phyloP scores from a whole-genome alignment of 2,797 vertebrate genomes.

The Limnodromus scolopaceus region DNA sequence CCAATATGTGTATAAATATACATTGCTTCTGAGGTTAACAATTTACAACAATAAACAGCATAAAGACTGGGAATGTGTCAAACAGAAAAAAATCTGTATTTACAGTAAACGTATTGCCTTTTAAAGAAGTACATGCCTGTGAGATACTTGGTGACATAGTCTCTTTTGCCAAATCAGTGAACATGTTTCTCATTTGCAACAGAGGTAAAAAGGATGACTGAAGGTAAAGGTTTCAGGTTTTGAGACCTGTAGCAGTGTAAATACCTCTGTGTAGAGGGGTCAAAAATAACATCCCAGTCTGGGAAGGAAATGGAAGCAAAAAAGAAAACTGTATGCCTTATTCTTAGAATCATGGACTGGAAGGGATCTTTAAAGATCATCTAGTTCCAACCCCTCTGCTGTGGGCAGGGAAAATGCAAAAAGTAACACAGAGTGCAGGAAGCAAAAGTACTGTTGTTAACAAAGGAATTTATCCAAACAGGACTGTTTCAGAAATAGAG shows the following conservation, averaged over 20 bases:
- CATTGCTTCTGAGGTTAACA: neutral
- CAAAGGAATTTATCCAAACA: neutral
- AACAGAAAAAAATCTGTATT: neutral
- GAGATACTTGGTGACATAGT: neutral
- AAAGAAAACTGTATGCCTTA: neutral
- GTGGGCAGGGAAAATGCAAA: neutral
- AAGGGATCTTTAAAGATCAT: neutral
- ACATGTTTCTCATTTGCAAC: neutral
- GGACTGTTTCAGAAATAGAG: neutral
- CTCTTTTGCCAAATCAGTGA: neutral
- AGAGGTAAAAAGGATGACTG: neutral
- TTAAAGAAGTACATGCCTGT: neutral
- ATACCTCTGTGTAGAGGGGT: neutral
- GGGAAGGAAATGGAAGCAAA: neutral
- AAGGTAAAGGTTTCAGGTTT: neutral
- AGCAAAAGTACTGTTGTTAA: neutral
- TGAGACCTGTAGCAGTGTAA: neutral
- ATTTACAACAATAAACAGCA: neutral
- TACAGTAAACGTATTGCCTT: neutral
- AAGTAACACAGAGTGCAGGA: fast-evolving
- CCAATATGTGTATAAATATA: neutral
- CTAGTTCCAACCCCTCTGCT: neutral
- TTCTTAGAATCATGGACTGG: neutral
- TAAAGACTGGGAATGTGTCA: neutral
- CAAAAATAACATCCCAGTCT: neutral